Base-by-base conservation (phyloP, 2,113 vertebrate genomes). In the Dasyprocta punctata region DNA sequence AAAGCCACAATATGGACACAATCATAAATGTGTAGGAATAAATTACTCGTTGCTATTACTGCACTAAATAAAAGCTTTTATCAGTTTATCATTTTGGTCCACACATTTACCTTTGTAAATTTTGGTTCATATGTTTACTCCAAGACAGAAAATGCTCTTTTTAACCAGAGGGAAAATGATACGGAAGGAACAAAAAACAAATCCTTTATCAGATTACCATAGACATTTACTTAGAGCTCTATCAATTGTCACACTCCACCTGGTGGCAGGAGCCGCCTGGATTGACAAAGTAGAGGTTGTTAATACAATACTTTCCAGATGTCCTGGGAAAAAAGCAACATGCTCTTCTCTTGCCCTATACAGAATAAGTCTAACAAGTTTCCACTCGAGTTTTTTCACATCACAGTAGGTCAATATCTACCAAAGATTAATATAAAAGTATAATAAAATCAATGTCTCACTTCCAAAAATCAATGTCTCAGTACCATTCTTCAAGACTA, bases 191-290 rank as follows among this genome's bases (percentile, higher is more conserved):
- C 19, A 90, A 65, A 44, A 87, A 78, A 89, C 38, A 71, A 80
- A 93, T 36, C 54, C 41, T 77, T 65, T 85, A 41, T 83, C 75
- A 78, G 75, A 90, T 80, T 24, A 78, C 80, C 89, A 92, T 0
- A 87, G 84, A 81, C 83, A n/a, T 36, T 73, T 77, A 89, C 67
- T 58, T 44, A 92, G 10, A 83, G 47, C 33, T 95, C 95, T 78
- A 54, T 61, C 89, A 84, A 96, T 0, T 92, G 95, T 88, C 92
- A 96, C 86, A 93, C 97, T 97, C 98, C 97, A 98, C 96, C 97
- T 97, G 97, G 97, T 97, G 97, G 98, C 95, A 98, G 89, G 96
- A 97, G 75, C 86, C 95, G 82, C 54, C 56, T 65, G 36, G 80
- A 90, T 0, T 96, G 86, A 60, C 58, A 63, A 97, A 91, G 92